phyloP scores from a whole-genome alignment of 2,113 vertebrate species.

The Apaloderma vittatum region DNA sequence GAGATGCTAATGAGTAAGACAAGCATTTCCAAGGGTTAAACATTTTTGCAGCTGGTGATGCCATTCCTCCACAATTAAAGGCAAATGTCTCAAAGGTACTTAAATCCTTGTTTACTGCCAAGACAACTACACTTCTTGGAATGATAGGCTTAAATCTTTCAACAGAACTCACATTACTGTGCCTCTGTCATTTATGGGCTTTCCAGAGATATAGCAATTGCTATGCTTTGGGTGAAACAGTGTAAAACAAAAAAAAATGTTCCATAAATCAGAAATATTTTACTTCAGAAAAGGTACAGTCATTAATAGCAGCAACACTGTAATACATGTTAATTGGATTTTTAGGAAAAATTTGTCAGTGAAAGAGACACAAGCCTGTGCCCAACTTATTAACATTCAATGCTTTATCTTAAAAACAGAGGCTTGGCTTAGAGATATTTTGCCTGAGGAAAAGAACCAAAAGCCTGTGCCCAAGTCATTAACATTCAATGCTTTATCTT shows the following conservation, averaged over 20 bases:
- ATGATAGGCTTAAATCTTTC: not conserved
- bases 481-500: not conserved
- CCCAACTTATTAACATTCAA: not conserved
- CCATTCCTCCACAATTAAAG: conserved; percentile 36
- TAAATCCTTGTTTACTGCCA: conserved; percentile 27
- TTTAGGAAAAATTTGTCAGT: not conserved
- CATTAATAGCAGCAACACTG: not conserved
- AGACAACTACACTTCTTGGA: not conserved
- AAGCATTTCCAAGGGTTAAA: not conserved
- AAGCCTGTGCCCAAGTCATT: not conserved
- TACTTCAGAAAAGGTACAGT: not conserved
- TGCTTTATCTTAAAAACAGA: not conserved
- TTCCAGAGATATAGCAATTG: not conserved
- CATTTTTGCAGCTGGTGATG: not conserved
- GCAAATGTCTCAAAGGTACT: conserved; percentile 17
- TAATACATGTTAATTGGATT: not conserved
- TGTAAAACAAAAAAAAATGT: not conserved
- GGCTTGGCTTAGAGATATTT: not conserved
- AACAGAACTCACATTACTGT: not conserved
- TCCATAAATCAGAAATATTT: not conserved
- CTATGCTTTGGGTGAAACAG: not conserved
- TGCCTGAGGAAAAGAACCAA: no score
- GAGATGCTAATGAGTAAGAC: not conserved
- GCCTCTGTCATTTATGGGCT: not conserved
- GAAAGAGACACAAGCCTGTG: not conserved